Percentiles rank a stretch among this genome's conserved stretches.
phyloP scores from a whole-genome alignment of 37 sponge, comb jelly and placozoan genomes.

The Spongilla lacustris region DNA sequence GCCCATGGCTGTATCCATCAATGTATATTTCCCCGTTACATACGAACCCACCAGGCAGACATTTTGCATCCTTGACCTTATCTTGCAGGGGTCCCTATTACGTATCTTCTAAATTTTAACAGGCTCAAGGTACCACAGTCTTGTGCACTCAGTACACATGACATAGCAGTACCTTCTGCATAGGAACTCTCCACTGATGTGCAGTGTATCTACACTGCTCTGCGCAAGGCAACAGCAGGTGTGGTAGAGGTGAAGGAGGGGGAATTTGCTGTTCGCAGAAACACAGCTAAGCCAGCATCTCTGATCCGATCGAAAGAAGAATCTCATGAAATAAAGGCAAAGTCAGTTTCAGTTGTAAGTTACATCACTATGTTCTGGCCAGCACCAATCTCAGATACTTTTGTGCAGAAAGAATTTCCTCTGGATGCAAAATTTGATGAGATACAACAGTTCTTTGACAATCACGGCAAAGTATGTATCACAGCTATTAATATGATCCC shows the following conservation, averaged over 20 bases:
- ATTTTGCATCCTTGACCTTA: not conserved
- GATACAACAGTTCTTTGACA: slow-evolving; percentile 68
- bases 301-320: slow-evolving; percentile 38
- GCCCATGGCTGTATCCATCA: slow-evolving; percentile 77
- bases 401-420: slow-evolving; percentile 79
- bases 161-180: not conserved
- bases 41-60: not conserved
- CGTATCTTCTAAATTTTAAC: slow-evolving; percentile 79
- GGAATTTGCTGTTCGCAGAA: slow-evolving; percentile 19
- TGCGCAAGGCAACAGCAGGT: slow-evolving; percentile 54
- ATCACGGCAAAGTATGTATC: slow-evolving; percentile 63
- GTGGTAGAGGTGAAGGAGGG: slow-evolving; percentile 65
- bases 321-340: slow-evolving; percentile 38
- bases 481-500: not conserved
- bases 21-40: not conserved
- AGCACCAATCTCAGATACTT: not conserved
- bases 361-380: not conserved
- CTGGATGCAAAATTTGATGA: slow-evolving; percentile 62
- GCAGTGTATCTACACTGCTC: slow-evolving; percentile 55
- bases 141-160: not conserved
- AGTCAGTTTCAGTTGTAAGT: slow-evolving; percentile 80
- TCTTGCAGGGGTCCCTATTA: slow-evolving; percentile 70
- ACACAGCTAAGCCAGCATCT: slow-evolving; percentile 28
- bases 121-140: slow-evolving; percentile 62
- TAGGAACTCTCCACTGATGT: slow-evolving; percentile 71